Base-by-base conservation (phyloP, 2,113 vertebrate genomes). In the Nematolebias whitei region DNA sequence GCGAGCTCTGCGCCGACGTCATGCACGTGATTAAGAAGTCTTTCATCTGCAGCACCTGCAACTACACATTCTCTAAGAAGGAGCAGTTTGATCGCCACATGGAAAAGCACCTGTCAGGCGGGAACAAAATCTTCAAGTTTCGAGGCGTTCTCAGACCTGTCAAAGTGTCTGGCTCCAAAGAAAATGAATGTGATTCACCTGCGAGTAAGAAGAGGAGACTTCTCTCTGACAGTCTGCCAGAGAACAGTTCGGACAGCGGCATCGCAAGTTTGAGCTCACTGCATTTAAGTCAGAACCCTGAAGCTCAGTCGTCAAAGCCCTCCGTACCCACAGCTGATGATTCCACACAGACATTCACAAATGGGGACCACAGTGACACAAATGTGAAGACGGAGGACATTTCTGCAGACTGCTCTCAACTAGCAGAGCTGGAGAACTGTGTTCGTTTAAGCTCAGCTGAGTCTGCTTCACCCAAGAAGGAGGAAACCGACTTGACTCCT, bases 21-120 rank as follows among this genome's bases (percentile, higher is more conserved):
- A 97, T 97, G 95, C 96, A 96, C 0, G 94, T 97, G 50, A 98
- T 98, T 83, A 95, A 95, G 85, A 94, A 98, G 57, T 96, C 97
- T n/a, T 98, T 99, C 78, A 96, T 95, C 84, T 99, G 98, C 87
- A 99, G 97, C 91, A 94, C 96, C 77, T 99, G 98, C 84, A 99
- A 99, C 86, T 99, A 99, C 73, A 99, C 97, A 15, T 99, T 99
- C 79, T 96, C 96, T 23, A 98, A 98, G 82, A 98, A 98, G 57
- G 98, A 98, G 71, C 98, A 99, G 78, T 98, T 97, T 0, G 97
- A 99, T 82, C 92, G 98, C 41, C 98, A 99, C 89, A 97, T 98
- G 96, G 97, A 97, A 67, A 99, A 99, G 78, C 98, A 99, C 76
- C 90, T 96, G 61, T 92, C 88, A 0, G 93, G 92, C 1, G 92